phyloP scores from a whole-genome alignment of 2,888 invertebrate genomes.

The Leptinotarsa peninsularis region DNA sequence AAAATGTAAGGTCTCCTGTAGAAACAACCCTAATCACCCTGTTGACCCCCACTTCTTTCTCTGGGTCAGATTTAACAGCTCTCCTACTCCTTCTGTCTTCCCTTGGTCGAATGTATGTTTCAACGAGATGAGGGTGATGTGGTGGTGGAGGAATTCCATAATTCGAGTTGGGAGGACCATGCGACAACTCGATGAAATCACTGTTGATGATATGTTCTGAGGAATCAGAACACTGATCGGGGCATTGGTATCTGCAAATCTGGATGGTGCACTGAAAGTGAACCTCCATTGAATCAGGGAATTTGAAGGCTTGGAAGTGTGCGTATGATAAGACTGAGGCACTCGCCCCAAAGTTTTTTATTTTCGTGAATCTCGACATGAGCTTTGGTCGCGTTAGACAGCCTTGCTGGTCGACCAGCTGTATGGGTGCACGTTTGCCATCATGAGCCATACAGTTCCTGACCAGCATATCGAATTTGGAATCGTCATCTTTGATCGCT shows the following conservation, averaged over 20 bases:
- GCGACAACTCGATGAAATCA: constrained; percentile 71
- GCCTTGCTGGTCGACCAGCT: constrained; percentile 91
- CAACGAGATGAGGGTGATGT: constrained; percentile 71
- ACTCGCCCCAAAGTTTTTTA: constrained; percentile 93
- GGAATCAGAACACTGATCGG: constrained; percentile 83
- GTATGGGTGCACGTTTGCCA: constrained; percentile 92
- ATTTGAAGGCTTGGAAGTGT: constrained; percentile 95
- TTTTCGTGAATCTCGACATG: constrained; percentile 94
- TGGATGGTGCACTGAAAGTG: constrained; percentile 96
- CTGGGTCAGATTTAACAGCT: constrained; percentile 70
- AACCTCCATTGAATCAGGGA: constrained; percentile 96
- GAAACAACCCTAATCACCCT: constrained; percentile 89
- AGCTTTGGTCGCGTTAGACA: constrained; percentile 92
- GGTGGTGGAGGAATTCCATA: constrained; percentile 80
- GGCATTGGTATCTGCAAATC: constrained; percentile 92
- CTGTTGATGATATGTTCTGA: constrained; percentile 51
- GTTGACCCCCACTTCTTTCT: constrained; percentile 89
- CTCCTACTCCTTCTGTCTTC: constrained; percentile 80
- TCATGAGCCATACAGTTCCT: constrained; percentile 95
- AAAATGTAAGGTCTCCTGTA: constrained; percentile 88
- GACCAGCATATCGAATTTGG: constrained; percentile 95
- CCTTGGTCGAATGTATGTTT: constrained; percentile 75
- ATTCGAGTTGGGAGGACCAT: constrained; percentile 68
- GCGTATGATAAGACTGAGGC: constrained; percentile 93
- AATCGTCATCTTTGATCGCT: constrained; percentile 94